Evolutionary conservation across 2,113 vertebrate species (phyloP).

Genomic region (Erpornis zantholeuca): DNA sequence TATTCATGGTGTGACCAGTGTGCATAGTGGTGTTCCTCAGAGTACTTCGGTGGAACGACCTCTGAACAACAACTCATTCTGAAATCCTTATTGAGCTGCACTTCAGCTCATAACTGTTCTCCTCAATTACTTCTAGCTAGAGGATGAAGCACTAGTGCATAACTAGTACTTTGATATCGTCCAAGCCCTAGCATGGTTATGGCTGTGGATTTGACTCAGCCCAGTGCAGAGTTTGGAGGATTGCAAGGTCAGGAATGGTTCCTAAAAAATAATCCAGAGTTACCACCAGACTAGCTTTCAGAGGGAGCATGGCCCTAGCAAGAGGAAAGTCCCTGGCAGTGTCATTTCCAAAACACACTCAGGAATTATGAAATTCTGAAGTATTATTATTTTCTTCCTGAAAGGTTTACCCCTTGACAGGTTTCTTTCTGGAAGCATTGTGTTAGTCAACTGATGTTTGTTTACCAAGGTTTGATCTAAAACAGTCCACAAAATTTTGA

Average conservation of each 20-base stretch:
- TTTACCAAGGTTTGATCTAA: neutral
- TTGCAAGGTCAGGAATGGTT: fast-evolving
- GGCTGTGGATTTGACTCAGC: neutral
- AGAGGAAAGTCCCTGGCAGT: neutral
- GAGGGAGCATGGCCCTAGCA: neutral
- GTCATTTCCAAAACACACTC: neutral
- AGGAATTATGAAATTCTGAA: neutral
- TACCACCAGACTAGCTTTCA: neutral
- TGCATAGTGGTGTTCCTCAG: neutral
- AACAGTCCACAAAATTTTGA: neutral
- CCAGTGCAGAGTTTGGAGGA: neutral
- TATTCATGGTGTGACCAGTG: neutral
- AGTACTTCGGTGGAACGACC: neutral
- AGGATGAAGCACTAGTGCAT: neutral
- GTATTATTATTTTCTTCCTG: neutral
- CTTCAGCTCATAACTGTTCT: neutral
- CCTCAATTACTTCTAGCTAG: neutral
- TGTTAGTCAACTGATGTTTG: neutral
- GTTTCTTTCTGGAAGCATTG: neutral
- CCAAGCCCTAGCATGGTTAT: neutral
- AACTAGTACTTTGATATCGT: neutral
- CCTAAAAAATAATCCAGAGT: neutral
- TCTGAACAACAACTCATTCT: neutral
- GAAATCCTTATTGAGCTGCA: neutral
- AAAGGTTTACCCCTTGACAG: neutral